Conservation (phyloP, 2,888 invertebrate species). For the Arenicola marina region DNA sequence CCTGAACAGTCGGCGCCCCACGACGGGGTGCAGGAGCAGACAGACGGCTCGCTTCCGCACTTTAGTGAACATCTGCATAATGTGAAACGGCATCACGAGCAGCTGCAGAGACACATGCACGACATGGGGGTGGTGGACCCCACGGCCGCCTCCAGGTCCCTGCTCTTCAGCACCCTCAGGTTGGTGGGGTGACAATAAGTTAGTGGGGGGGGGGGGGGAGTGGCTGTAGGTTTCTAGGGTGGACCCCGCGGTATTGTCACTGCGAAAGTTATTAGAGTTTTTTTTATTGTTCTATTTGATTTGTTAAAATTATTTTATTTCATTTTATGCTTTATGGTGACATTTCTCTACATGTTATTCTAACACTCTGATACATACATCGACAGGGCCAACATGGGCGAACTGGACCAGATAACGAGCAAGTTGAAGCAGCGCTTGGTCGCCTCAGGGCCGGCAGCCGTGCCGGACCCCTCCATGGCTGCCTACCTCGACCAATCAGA, state of each 20-base stretch:
- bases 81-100: conserved; percentile 27
- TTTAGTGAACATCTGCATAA: conserved; percentile 17
- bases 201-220: too few species aligned
- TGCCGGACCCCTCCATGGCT: too few species aligned
- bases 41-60: conserved; percentile 1
- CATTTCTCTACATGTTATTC: neutral
- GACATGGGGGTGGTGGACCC: conserved; percentile 12
- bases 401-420: conserved; percentile 25
- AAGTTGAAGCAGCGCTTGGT: conserved; percentile 20
- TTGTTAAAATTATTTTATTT: neutral
- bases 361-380: neutral
- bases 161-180: conserved; percentile 21
- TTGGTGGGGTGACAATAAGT: neutral
- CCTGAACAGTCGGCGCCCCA: neutral
- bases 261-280: neutral
- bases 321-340: neutral
- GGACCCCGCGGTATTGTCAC: neutral
- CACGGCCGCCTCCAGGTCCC: conserved; percentile 14
- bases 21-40: neutral
- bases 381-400: conserved; percentile 19
- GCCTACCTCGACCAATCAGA: too few species aligned
- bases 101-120: conserved; percentile 11
- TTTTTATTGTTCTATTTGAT: neutral
- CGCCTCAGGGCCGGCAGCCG: neutral
- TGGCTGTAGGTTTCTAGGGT: neutral